Conservation (phyloP, 1,140 invertebrate genomes). For the Lepidurus arcticus region DNA sequence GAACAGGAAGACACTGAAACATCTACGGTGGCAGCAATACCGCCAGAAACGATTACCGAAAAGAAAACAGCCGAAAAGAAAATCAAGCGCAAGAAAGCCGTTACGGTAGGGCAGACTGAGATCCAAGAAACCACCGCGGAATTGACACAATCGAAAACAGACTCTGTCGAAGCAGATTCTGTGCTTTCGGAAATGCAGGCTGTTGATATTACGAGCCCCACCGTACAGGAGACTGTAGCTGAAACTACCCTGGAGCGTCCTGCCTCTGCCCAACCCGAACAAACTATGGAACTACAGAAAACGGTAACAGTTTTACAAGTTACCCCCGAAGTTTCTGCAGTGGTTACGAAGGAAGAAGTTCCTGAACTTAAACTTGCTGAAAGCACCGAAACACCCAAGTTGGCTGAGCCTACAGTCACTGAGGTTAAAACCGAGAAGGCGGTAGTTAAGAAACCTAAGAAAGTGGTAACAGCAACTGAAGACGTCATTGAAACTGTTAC, state of each 20-base stretch:
- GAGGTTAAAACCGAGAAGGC: conserved; percentile 32
- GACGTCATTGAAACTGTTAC: conserved; percentile 4
- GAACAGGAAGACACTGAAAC: conserved; percentile 37
- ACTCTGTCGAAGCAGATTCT: conserved; percentile 28
- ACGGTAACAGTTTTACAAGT: neutral
- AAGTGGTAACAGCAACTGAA: neutral
- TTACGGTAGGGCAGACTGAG: conserved; percentile 45
- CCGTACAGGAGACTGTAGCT: neutral
- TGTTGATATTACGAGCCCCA: neutral
- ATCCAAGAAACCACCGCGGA: conserved; percentile 4
- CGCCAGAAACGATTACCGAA: conserved; percentile 36
- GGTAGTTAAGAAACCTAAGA: conserved; percentile 27
- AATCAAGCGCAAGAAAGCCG: conserved; percentile 43
- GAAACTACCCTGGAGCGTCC: conserved; percentile 28
- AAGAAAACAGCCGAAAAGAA: conserved; percentile 43
- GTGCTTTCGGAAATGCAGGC: conserved; percentile 24
- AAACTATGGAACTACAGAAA: neutral
- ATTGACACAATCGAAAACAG: conserved; percentile 28
- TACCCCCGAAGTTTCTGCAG: neutral
- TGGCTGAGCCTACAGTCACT: neutral
- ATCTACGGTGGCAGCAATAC: neutral
- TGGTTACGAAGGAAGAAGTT: conserved; percentile 4
- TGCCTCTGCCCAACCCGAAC: neutral
- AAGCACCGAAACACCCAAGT: neutral
- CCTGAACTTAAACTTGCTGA: neutral